Evolutionary conservation across 2,888 invertebrate genomes (phyloP), one percentile per base, ranked within the genome.

Genomic region (Pollenia angustigena): DNA sequence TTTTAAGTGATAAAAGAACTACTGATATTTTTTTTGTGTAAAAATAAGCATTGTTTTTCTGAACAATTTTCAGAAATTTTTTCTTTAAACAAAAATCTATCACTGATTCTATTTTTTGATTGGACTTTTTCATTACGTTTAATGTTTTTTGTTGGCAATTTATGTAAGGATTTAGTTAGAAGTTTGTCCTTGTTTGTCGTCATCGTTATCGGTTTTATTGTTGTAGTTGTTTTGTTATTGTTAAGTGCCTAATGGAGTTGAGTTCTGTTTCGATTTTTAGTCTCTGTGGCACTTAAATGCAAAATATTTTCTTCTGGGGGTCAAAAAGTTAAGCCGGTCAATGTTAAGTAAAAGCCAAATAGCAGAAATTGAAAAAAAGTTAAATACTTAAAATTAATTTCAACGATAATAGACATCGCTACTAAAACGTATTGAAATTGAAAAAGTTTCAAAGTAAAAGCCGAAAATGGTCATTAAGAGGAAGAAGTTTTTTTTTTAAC

Each of bases 271-370:
- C 46, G 14, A 1, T 16, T 42, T n/a, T 44, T 14, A 46, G 12
- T 52, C 52, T 1, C n/a, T 60, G 44, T 80, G 58, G 12, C 23
- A 58, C 48, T 62, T 54, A 74, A 62, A 85, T 80, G 9, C 40
- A 85, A 80, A 56, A 64, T 80, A 4, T 56, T 60, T 80, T 11
- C 64, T 54, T 54, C 74, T 56, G 14, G 54, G 18, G 66, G 46
- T 78, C 68, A 82, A 50, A 82, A 75, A 75, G 82, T 75, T 80
- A 80, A 79, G 64, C 75, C 54, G 64, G 18, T n/a, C 68, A 64
- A 72, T 71, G 66, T 74, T 69, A 62, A 78, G 74, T 42, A 69
- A 74, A 75, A 76, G 18, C 18, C 54, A 40, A 66, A 64, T 7
- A 66, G 7, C 32, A 60, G 12, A 58, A 68, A 66, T 54, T 54